Base-by-base conservation (phyloP, 2,888 invertebrate species). In the Serrognathus titanus region DNA sequence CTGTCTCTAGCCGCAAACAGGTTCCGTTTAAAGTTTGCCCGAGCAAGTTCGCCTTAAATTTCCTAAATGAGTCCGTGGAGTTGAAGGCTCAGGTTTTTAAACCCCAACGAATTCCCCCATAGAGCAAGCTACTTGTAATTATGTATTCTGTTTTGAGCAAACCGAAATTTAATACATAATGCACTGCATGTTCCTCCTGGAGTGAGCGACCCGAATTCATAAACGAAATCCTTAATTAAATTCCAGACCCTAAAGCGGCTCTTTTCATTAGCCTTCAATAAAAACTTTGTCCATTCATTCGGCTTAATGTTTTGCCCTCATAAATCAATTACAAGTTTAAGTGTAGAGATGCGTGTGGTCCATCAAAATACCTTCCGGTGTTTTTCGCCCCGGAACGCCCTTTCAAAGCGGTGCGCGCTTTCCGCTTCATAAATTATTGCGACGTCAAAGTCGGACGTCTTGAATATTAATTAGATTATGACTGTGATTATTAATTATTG, bases 141-240 rank as follows among this genome's bases (percentile, higher is more conserved):
- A 31, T 31, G 24, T 31, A 31, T 31, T 31, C 24, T 31, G 24
- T 31, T 31, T 31, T 7, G 45, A 45, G 24, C 16, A 24, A 45
- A 45, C 10, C 24, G 45, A 45, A 24, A 16, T 45, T n/a, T 16
- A 45, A 45, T 45, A 20, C 24, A 20, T 11, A 20, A 20, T 45
- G 10, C 45, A 13, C 13, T 9, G 13, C 11, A 13, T 45, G 20
- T 13, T 45, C 24, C 16, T 48, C 24, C 24, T 31, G 16, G 24
- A 24, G 12, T 51, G 45, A 51, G 41, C 45, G 36, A 51, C 51
- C 51, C 24, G 20, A 51, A 51, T 48, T 53, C 39, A 48, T 39
- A 13, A 39, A 53, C 53, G 48, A 53, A 47, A 53, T 53, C 47
- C 39, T 53, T 53, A 53, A 53, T 53, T 53, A 53, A 53, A 53